These are phyloP conservation scores for Malurus elegans DNA, from an alignment of 2,113 vertebrate genomes.

Conservation along the genomic window DNA sequence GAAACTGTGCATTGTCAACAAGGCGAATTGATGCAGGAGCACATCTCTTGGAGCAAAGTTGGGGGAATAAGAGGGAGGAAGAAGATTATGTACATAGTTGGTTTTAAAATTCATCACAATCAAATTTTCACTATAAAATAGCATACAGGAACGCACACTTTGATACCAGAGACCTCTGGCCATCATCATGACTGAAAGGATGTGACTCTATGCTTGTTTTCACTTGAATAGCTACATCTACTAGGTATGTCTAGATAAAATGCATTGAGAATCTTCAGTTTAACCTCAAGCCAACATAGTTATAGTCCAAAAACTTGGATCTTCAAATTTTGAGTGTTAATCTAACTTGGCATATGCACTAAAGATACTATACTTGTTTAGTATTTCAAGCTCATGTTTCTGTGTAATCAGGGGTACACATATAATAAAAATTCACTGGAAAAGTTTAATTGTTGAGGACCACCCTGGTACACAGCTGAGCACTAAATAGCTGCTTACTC, in stretches of 20 bases:
- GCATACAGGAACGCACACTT: neutral
- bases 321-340: neutral
- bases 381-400: neutral
- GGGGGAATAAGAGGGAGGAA: neutral
- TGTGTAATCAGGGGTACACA: neutral
- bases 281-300: neutral
- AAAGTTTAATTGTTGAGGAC: neutral
- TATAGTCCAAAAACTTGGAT: neutral
- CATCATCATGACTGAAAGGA: neutral
- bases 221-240: neutral
- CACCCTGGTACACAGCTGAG: neutral
- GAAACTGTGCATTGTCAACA: conserved; percentile 96
- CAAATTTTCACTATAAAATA: neutral
- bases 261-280: neutral
- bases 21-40: conserved; percentile 97
- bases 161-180: neutral
- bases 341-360: neutral
- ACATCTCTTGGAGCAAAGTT: conserved; percentile 82
- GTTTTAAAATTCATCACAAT: neutral
- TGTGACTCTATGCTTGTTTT: neutral
- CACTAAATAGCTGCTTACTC: neutral
- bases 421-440: neutral
- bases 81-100: neutral
- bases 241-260: neutral
- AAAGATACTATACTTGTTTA: neutral